These are phyloP conservation scores for Pseudomugil tenellus DNA, from an alignment of 2,797 vertebrate genomes.

Conservation along the genomic window DNA sequence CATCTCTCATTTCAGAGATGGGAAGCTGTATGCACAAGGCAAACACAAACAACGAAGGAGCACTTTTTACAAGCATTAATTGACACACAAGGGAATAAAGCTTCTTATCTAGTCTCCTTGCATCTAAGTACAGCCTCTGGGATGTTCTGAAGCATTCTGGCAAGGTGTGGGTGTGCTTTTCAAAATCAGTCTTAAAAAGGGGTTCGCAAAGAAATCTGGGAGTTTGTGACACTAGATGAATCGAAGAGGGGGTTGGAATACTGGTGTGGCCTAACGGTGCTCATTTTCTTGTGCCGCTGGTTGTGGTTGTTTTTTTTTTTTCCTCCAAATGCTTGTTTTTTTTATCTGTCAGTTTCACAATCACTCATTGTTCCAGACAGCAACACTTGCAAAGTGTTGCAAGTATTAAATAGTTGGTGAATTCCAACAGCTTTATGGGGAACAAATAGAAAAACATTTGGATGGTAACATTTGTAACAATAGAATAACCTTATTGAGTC, in stretches of 20 bases:
- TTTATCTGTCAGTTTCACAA: conserved; percentile 15
- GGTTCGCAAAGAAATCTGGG: conserved; percentile 23
- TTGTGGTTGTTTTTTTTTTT: no score
- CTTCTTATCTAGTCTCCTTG: conserved; percentile 60
- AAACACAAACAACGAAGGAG: conserved; percentile 56
- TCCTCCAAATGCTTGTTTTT: no score
- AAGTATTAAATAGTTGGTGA: conserved; percentile 20
- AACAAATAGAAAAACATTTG: background rate
- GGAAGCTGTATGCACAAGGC: conserved; percentile 30
- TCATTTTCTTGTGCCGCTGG: background rate
- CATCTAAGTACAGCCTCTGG: conserved; percentile 53
- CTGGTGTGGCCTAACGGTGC: conserved; percentile 22
- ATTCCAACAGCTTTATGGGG: background rate
- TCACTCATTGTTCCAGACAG: conserved; percentile 13
- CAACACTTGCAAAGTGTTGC: conserved; percentile 10
- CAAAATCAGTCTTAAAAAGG: conserved; percentile 30
- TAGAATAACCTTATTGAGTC: background rate
- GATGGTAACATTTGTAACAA: background rate
- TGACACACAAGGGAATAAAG: conserved; percentile 70
- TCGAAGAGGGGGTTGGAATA: conserved; percentile 1
- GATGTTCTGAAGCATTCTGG: conserved; percentile 59
- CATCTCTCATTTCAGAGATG: conserved; percentile 38
- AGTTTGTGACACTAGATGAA: conserved; percentile 22
- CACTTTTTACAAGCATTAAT: conserved; percentile 72
- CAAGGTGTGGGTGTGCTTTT: conserved; percentile 59